Base-by-base conservation (phyloP, 2,797 vertebrate genomes). In the Vultur gryphus region DNA sequence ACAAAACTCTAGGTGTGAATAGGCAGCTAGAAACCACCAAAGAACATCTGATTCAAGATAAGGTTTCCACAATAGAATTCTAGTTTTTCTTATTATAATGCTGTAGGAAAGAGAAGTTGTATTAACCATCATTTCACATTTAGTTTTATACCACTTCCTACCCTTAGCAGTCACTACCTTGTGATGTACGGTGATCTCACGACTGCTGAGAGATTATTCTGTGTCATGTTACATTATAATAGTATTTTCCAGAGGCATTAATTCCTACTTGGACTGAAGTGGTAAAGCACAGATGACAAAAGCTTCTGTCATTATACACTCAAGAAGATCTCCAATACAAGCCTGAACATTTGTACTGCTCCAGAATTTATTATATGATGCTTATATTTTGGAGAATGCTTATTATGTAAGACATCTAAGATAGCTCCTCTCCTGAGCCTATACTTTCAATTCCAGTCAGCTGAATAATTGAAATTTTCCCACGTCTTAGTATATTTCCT, bases 1-100 rank as follows among this genome's bases (percentile, higher is more conserved):
- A 95, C 41, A 54, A 92, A 96, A 96, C 48, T 89, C 35, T 58
- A 31, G 58, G 55, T 66, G 76, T 87, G 80, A 95, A 70, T 41
- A 87, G 26, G 37, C 52, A 90, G 48, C 37, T 69, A 67, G 62
- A 83, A 84, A 65, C 28, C 76, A 87, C 10, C 8, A 15, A 65
- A 95, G 54, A 92, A 79, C 7, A 54, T 57, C 43, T 84, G 83
- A 76, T 89, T 93, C 15, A 46, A 51, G 79, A 61, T 54, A 81
- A 52, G 25, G 3, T 61, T 85, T 82, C 51, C 69, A 72, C 57
- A 20, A 29, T 23, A 71, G n/a, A 54, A 67, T 81, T 89, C 20
- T 87, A 86, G 39, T 69, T 93, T 91, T 70, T 77, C 52, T 82
- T 87, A 71, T 81, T 93, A 77, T 69, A 90, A 86, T 86, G 24